These are phyloP conservation scores for Timandra comae DNA, from an alignment of 2,888 invertebrate genomes.

Conservation along the genomic window DNA sequence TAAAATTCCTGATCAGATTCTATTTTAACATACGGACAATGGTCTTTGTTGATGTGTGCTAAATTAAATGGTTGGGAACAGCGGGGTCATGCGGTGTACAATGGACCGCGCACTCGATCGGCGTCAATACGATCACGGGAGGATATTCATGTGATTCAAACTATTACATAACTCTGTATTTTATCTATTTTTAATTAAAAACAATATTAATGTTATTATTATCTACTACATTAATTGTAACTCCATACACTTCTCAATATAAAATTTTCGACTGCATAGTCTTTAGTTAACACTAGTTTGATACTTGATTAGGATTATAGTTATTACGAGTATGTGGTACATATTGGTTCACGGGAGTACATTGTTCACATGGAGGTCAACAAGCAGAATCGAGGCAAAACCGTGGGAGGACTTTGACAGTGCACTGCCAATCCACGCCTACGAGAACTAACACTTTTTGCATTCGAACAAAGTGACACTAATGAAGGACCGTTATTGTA, in stretches of 20 bases:
- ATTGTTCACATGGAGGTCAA: constrained; percentile 39
- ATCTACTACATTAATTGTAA: too few relatives aligned
- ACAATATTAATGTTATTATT: too few relatives aligned
- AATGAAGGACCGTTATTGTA: constrained; percentile 24
- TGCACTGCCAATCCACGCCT: constrained; percentile 30
- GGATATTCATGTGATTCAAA: too few relatives aligned
- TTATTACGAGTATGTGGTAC: too few relatives aligned
- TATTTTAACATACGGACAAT: constrained; percentile 20
- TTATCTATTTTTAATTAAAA: too few relatives aligned
- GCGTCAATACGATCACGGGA: neutral
- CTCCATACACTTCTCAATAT: too few relatives aligned
- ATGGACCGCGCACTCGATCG: neutral
- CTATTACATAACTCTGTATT: too few relatives aligned
- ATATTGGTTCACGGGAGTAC: neutral
- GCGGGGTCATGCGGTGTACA: constrained; percentile 10
- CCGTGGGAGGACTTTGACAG: constrained; percentile 53
- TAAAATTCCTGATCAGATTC: constrained; percentile 1
- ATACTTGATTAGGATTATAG: too few relatives aligned
- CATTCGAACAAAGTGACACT: constrained; percentile 23
- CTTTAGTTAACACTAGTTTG: too few relatives aligned
- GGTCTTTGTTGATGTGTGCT: constrained; percentile 20
- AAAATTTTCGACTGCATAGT: too few relatives aligned
- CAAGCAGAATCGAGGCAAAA: constrained; percentile 37
- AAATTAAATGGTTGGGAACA: constrained; percentile 22
- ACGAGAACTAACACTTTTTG: constrained; percentile 33